A percentile compares a stretch with the other conserved stretches of the same genome.
These are phyloP conservation scores for Chorisops tibialis DNA, from an alignment of 2,888 invertebrate species.

Conservation along the genomic window DNA sequence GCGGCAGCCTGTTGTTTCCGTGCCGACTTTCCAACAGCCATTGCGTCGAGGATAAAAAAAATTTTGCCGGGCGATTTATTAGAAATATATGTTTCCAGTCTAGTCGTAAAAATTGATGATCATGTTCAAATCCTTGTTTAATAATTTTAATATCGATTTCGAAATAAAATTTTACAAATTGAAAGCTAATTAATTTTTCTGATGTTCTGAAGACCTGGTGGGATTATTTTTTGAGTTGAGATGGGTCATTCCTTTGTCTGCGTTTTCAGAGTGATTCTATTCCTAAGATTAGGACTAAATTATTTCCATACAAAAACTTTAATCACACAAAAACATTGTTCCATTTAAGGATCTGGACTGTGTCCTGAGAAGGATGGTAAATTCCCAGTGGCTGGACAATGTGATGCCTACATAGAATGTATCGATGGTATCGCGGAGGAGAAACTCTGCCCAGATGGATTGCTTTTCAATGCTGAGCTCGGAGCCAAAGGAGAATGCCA, in stretches of 20 bases:
- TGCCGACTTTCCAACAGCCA: background rate
- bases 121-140: background rate
- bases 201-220: too few relatives aligned
- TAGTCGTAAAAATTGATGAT: background rate
- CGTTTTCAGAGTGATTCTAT: too few relatives aligned
- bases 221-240: too few relatives aligned
- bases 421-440: conserved; percentile 67
- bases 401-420: conserved; percentile 72
- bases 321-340: too few relatives aligned
- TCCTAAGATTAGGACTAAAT: too few relatives aligned
- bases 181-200: too few relatives aligned
- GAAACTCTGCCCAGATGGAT: conserved; percentile 77
- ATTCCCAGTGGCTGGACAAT: conserved; percentile 65
- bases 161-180: too few relatives aligned
- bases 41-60: background rate
- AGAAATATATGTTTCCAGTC: background rate
- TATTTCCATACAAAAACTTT: too few relatives aligned
- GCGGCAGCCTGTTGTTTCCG: background rate
- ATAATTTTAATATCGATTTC: background rate
- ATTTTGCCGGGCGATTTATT: too few relatives aligned
- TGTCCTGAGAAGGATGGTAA: conserved; percentile 69
- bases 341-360: conserved; percentile 31
- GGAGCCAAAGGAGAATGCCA: conserved; percentile 69
- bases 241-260: too few relatives aligned
- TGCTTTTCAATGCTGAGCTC: conserved; percentile 69